These are phyloP conservation scores for Scomber scombrus DNA, from an alignment of 2,113 vertebrate species.

Conservation along the genomic window DNA sequence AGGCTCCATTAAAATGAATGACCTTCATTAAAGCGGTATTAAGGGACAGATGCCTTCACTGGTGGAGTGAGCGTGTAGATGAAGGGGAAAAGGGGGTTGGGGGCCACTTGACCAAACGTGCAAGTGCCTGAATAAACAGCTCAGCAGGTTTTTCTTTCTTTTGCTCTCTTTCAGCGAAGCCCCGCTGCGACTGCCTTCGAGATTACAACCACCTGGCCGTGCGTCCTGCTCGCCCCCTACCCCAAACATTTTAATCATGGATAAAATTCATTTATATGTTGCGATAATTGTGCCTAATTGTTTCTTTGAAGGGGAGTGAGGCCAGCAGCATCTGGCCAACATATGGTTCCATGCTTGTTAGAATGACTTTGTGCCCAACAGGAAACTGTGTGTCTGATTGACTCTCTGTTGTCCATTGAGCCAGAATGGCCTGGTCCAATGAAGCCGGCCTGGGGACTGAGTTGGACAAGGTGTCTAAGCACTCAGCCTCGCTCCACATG, in stretches of 20 bases:
- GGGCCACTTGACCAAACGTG: slow-evolving; percentile 78
- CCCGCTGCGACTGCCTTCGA: slow-evolving; percentile 65
- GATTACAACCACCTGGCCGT: slow-evolving; percentile 87
- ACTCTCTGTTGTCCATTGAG: slow-evolving; percentile 63
- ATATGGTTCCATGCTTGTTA: slow-evolving; percentile 72
- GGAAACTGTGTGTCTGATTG: slow-evolving; percentile 66
- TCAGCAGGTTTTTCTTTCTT: slow-evolving; percentile 75
- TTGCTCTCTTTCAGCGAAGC: slow-evolving; percentile 59
- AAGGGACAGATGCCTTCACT: slow-evolving; percentile 78
- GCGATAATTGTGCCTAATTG: slow-evolving; percentile 86
- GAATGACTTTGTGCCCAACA: slow-evolving; percentile 74
- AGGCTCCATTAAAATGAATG: slow-evolving; percentile 86
- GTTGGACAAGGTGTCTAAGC: slow-evolving; percentile 22
- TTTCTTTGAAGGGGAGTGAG: slow-evolving; percentile 85
- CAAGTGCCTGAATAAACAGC: slow-evolving; percentile 84
- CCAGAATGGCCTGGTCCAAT: slow-evolving; percentile 37
- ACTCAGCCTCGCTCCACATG: slow-evolving; percentile 43
- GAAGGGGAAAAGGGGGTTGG: slow-evolving; percentile 28
- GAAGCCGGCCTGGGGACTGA: slow-evolving; percentile 43
- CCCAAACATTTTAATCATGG: slow-evolving; percentile 83
- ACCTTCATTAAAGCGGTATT: slow-evolving; percentile 83
- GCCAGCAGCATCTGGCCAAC: slow-evolving; percentile 82
- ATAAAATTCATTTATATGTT: slow-evolving; percentile 88
- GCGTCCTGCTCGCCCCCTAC: slow-evolving; percentile 50
- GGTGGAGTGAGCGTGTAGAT: slow-evolving; percentile 43